Base-by-base conservation (phyloP, 2,797 vertebrate species). In the Pipistrellus pipistrellus region DNA sequence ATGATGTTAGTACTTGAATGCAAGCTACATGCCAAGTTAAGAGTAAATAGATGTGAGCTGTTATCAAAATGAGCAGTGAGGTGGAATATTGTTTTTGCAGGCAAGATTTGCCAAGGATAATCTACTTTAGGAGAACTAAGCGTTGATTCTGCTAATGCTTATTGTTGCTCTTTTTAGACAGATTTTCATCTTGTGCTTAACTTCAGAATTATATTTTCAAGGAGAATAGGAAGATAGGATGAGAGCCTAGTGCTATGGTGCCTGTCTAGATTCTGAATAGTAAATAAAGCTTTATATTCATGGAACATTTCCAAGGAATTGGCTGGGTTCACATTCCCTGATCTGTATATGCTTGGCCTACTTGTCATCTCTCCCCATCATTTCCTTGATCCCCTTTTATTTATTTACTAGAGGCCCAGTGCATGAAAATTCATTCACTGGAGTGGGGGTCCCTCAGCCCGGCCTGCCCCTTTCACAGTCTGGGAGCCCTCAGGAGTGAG, bases 11-110 rank as follows among this genome's bases (percentile, higher is more conserved):
- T 92, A 18, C 23, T 83, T 83, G 72, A 76, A 93, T 69, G 25
- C 4, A 53, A 76, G 78, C 90, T 66, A 12, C 71, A 64, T 0
- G 18, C 57, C 75, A 91, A 78, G 66, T 86, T 92, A 93, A 95
- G 81, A 77, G 83, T 95, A 90, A 96, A 88, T 88, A 94, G 59
- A 96, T 96, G 44, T 76, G 78, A 91, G 13, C 75, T 84, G 71
- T 88, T 94, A 85, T 76, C 85, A 90, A 90, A 95, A 3, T 46
- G 94, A 94, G 73, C 66, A 83, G 48, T 69, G 75, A 92, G 83
- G n/a, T 92, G 69, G 55, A 93, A 84, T 92, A 83, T 76, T 92
- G 32, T 90, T 90, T 95, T 90, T 94, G 20, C 21, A 69, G 66
- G 64, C 51, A 71, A 72, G 76, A 91, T 90, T 95, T 93, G 82